Conservation (phyloP, 2,888 invertebrate genomes). For the Eupeodes luniger region DNA sequence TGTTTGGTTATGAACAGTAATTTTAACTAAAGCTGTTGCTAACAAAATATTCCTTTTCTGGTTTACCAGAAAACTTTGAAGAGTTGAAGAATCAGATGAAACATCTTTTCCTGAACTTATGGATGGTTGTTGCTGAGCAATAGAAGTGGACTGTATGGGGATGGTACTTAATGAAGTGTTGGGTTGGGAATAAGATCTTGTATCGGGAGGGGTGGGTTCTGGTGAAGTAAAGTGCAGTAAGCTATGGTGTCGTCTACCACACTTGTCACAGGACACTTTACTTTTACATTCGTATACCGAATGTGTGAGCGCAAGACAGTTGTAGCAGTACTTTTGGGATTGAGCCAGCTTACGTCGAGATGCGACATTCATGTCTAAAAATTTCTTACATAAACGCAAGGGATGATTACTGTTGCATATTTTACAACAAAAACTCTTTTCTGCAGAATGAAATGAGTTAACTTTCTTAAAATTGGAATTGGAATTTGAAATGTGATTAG, state of each 20-base stretch:
- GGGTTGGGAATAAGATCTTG: neutral
- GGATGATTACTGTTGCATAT: no score
- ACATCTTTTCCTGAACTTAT: neutral
- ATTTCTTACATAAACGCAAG: conserved; percentile 23
- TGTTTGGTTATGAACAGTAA: no score
- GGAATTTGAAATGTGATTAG: no score
- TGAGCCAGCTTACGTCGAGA: conserved; percentile 15
- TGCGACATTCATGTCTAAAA: conserved; percentile 18
- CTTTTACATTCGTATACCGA: conserved; percentile 37
- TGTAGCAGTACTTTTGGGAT: conserved; percentile 32
- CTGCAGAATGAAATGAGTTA: no score
- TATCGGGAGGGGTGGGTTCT: neutral
- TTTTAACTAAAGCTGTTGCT: no score
- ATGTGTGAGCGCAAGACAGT: conserved; percentile 9
- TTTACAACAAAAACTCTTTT: no score
- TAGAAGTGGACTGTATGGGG: conserved; percentile 21
- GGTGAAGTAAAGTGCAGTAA: conserved; percentile 26
- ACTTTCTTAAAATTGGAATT: no score
- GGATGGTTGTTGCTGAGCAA: neutral
- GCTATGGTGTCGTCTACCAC: conserved; percentile 32
- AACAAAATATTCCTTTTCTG: no score
- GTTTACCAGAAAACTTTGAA: no score
- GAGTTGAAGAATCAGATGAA: neutral
- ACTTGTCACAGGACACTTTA: conserved; percentile 22
- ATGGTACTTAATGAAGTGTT: neutral